A percentile compares a stretch with the other conserved stretches of the same genome.
phyloP scores from a whole-genome alignment of 2,888 invertebrate species.

The Cerceris ruficornis region DNA sequence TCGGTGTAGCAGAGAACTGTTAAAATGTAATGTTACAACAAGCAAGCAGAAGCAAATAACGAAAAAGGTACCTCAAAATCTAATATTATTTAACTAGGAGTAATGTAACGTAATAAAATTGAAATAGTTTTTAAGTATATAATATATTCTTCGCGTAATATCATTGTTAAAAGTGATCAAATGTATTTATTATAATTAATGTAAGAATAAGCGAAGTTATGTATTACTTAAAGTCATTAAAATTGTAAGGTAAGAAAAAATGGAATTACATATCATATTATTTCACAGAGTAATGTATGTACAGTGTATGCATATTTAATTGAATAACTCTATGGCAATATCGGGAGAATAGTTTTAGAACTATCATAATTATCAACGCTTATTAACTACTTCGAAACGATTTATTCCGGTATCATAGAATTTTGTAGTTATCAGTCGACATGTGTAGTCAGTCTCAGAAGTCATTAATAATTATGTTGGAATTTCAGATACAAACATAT shows the following conservation, averaged over 20 bases:
- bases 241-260: slow-evolving; percentile 30
- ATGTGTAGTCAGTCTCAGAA: neutral
- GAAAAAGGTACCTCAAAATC: slow-evolving; percentile 30
- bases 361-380: too few relatives aligned
- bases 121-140: slow-evolving; percentile 6
- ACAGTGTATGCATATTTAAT: slow-evolving; percentile 40
- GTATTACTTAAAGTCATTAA: slow-evolving; percentile 7
- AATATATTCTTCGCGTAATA: slow-evolving; percentile 24
- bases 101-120: slow-evolving; percentile 15
- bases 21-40: slow-evolving; percentile 13
- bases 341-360: neutral
- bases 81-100: slow-evolving; percentile 18
- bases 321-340: neutral
- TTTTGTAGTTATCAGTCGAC: neutral
- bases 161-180: slow-evolving; percentile 38
- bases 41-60: slow-evolving; percentile 9
- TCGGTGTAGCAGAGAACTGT: neutral
- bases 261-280: slow-evolving; percentile 45
- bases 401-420: neutral
- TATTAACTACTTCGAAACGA: neutral
- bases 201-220: slow-evolving; percentile 21
- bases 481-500: slow-evolving; percentile 4
- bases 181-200: slow-evolving; percentile 36
- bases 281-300: slow-evolving; percentile 30
- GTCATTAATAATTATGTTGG: neutral